These are phyloP conservation scores for Cantharis rufa DNA, from an alignment of 2,888 invertebrate species.

Conservation along the genomic window DNA sequence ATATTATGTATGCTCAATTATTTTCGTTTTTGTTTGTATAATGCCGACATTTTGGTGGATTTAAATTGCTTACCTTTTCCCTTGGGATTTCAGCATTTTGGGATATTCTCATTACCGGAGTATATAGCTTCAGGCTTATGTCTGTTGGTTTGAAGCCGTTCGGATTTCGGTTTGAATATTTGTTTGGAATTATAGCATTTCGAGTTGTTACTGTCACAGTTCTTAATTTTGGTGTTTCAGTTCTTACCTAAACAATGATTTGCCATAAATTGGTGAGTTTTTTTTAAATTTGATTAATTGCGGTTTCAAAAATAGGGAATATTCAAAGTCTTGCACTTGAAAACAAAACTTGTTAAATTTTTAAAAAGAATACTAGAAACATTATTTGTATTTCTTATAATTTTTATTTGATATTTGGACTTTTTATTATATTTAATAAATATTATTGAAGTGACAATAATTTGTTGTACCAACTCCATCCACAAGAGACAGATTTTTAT, in stretches of 20 bases:
- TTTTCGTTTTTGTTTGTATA: not conserved
- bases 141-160: not conserved
- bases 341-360: too few relatives aligned
- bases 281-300: too few relatives aligned
- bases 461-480: not conserved
- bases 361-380: too few relatives aligned
- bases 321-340: too few relatives aligned
- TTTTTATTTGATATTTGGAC: not conserved
- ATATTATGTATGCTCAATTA: not conserved
- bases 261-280: too few relatives aligned
- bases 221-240: not conserved
- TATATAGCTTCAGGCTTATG: not conserved
- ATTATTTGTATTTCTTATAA: not conserved
- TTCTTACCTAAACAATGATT: not conserved
- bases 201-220: not conserved
- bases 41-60: not conserved
- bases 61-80: not conserved
- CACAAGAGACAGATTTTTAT: constrained; percentile 21
- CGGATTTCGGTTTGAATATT: not conserved
- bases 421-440: not conserved
- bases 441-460: not conserved
- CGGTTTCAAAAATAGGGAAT: too few relatives aligned
- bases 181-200: not conserved
- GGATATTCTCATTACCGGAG: not conserved
- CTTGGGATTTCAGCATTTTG: not conserved